These are phyloP conservation scores for Gallinago paraguaiae DNA, from an alignment of 2,113 vertebrate genomes.

Conservation along the genomic window DNA sequence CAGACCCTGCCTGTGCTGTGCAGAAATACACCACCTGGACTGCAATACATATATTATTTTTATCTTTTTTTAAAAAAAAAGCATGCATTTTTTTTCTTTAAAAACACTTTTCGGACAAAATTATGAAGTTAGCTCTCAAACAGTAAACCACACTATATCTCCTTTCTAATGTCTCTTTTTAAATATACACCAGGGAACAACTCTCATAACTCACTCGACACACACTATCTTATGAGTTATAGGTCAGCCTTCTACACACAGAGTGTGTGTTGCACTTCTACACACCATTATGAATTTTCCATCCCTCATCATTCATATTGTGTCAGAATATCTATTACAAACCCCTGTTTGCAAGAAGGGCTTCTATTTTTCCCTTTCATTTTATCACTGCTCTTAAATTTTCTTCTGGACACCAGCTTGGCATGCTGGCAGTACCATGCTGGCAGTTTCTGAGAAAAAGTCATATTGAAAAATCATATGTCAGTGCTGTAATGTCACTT, in stretches of 20 bases:
- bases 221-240: slow-evolving; percentile 46
- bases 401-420: slow-evolving; percentile 28
- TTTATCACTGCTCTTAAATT: slow-evolving; percentile 55
- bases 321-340: slow-evolving; percentile 57
- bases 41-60: background rate
- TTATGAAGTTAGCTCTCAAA: slow-evolving; percentile 15
- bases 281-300: slow-evolving; percentile 52
- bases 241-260: background rate
- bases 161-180: slow-evolving; percentile 30
- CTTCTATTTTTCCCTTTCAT: slow-evolving; percentile 38
- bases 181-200: slow-evolving; percentile 8
- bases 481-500: background rate
- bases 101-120: slow-evolving; percentile 1
- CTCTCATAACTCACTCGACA: slow-evolving; percentile 28
- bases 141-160: slow-evolving; percentile 10
- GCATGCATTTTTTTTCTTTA: background rate
- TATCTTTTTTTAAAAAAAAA: too few relatives aligned
- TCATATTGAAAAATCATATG: background rate
- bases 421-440: background rate
- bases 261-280: slow-evolving; percentile 19
- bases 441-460: slow-evolving; percentile 27
- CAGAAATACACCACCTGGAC: background rate
- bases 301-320: slow-evolving; percentile 16
- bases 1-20: background rate
- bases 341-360: slow-evolving; percentile 20